Conservation (phyloP, 30 jellyfish, hydroid and myxozoan species). For the Catostylus mosaicus region DNA sequence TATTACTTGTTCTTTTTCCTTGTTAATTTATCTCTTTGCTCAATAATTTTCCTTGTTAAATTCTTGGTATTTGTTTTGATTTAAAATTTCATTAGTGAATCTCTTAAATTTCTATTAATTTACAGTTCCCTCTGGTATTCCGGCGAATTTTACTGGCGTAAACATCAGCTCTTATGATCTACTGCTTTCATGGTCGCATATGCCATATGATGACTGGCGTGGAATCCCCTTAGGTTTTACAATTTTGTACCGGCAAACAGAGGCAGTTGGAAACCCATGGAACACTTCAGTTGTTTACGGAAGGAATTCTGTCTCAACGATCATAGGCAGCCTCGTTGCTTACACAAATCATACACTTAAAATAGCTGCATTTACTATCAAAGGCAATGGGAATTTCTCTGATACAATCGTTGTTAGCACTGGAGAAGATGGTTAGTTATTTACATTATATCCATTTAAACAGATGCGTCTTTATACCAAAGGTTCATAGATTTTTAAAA, state of each 20-base stretch:
- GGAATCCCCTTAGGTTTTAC: conserved; percentile 44
- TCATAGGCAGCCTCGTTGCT: conserved; percentile 26
- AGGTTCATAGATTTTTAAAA: too few species aligned
- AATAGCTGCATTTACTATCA: conserved; percentile 46
- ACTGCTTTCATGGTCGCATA: conserved; percentile 43
- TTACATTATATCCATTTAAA: too few species aligned
- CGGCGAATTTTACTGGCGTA: conserved; percentile 29
- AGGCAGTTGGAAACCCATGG: conserved; percentile 19
- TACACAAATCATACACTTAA: conserved; percentile 35
- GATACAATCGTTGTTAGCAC: conserved; percentile 20
- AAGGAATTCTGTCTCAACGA: background rate
- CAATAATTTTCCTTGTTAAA: too few species aligned
- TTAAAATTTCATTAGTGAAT: background rate
- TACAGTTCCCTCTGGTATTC: conserved; percentile 29
- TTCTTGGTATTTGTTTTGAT: too few species aligned
- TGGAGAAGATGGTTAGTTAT: conserved; percentile 48
- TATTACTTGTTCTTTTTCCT: too few species aligned
- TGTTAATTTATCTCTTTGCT: too few species aligned
- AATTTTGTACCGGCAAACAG: conserved; percentile 39
- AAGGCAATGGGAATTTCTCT: conserved; percentile 42
- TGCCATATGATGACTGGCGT: conserved; percentile 53
- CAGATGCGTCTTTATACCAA: too few species aligned
- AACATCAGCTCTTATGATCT: conserved; percentile 51
- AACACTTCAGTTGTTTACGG: conserved; percentile 30
- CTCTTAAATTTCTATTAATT: too few species aligned